phyloP scores from a whole-genome alignment of 92 coral and sea anemone genomes.

The Epizoanthus fatuus region DNA sequence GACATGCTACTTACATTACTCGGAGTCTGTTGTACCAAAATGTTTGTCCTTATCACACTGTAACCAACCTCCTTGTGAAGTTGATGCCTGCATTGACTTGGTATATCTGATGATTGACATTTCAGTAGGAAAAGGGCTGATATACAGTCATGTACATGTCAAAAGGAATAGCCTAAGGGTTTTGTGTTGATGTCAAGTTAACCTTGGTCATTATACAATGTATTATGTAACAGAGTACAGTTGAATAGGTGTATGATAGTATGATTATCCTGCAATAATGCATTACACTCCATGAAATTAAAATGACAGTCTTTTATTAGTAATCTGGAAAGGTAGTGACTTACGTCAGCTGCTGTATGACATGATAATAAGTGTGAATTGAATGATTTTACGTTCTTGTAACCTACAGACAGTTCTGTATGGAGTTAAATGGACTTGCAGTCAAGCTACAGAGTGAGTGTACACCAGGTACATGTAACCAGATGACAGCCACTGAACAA shows the following conservation, averaged over 20 bases:
- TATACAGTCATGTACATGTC: too few relatives aligned
- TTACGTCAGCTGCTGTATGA: neutral
- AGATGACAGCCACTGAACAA: conserved; percentile 99
- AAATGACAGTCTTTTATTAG: too few relatives aligned
- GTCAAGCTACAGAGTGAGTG: conserved; percentile 96
- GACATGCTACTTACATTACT: too few relatives aligned
- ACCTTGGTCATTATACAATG: neutral
- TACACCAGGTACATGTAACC: conserved; percentile 94
- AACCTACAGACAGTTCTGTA: conserved; percentile 89
- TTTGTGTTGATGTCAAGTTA: neutral
- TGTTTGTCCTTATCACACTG: too few relatives aligned
- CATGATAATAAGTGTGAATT: neutral
- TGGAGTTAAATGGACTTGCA: conserved; percentile 98
- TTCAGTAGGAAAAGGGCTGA: too few relatives aligned
- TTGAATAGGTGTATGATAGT: neutral
- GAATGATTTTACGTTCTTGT: neutral
- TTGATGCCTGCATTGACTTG: too few relatives aligned
- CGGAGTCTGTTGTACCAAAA: too few relatives aligned
- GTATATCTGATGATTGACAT: too few relatives aligned
- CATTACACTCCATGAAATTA: too few relatives aligned
- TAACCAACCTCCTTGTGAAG: too few relatives aligned
- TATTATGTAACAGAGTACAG: conserved; percentile 7
- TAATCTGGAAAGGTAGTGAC: neutral
- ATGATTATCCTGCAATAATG: too few relatives aligned
- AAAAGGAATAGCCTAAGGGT: too few relatives aligned